phyloP scores from a whole-genome alignment of 2,888 invertebrate genomes.

The Beris morrisii region DNA sequence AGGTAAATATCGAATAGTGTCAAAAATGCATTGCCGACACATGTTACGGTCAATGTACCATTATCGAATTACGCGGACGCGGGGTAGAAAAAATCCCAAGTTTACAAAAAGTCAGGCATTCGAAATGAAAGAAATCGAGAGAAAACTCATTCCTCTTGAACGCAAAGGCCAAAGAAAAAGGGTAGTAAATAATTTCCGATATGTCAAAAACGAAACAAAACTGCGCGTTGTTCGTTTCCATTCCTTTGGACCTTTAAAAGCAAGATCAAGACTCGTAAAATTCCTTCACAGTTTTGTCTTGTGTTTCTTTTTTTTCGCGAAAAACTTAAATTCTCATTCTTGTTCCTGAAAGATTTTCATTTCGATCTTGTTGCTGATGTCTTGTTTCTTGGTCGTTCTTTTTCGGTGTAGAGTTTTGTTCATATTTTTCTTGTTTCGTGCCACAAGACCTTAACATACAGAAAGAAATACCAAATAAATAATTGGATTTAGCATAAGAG shows the following conservation, averaged over 20 bases:
- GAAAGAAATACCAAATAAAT: slow-evolving; percentile 36
- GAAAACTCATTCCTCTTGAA: background rate
- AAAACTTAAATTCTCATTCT: too few species aligned
- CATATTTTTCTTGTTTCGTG: background rate
- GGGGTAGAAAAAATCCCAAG: background rate
- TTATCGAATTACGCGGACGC: slow-evolving; percentile 25
- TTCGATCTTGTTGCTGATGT: too few species aligned
- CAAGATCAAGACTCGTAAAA: slow-evolving; percentile 10
- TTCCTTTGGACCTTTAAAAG: background rate
- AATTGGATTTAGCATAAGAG: slow-evolving; percentile 38
- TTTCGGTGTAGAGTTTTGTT: background rate
- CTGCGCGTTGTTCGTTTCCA: slow-evolving; percentile 1
- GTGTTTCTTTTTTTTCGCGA: background rate
- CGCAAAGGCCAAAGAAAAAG: slow-evolving; percentile 8
- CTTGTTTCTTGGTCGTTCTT: background rate
- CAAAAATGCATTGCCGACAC: slow-evolving; percentile 30
- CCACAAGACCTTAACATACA: slow-evolving; percentile 23
- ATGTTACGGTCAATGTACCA: slow-evolving; percentile 30
- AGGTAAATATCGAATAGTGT: slow-evolving; percentile 8
- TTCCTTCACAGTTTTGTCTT: slow-evolving; percentile 12
- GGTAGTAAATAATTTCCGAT: slow-evolving; percentile 25
- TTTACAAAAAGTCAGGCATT: too few species aligned
- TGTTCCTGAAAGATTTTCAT: too few species aligned
- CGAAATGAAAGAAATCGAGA: slow-evolving; percentile 1
- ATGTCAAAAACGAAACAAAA: slow-evolving; percentile 25